Conservation (phyloP, 2,113 vertebrate species). For the Symphodus melops region DNA sequence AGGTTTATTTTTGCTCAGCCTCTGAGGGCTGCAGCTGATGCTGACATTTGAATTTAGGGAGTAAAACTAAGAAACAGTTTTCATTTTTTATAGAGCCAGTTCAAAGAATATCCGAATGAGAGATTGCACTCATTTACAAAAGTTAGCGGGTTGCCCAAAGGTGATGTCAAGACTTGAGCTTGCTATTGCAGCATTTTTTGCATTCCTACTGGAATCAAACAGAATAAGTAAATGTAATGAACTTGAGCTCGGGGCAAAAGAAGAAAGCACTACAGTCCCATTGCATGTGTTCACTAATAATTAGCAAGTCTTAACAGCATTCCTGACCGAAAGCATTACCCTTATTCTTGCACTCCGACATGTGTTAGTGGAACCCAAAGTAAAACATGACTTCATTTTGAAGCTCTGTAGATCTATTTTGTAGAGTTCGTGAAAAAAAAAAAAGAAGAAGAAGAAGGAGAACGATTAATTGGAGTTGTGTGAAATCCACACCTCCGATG, state of each 20-base stretch:
- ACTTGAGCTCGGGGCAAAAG: neutral
- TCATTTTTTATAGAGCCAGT: neutral
- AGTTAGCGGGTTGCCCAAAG: neutral
- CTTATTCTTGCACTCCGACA: conserved; percentile 35
- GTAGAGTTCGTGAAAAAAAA: neutral
- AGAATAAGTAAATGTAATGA: neutral
- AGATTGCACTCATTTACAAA: neutral
- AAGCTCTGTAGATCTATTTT: neutral
- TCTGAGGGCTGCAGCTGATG: neutral
- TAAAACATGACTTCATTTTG: conserved; percentile 23
- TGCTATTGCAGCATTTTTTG: neutral
- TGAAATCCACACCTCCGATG: conserved; percentile 16
- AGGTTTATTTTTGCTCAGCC: neutral
- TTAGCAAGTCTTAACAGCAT: conserved; percentile 21
- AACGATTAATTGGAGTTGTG: neutral
- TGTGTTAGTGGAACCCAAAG: conserved; percentile 32
- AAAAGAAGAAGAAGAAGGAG: too few species aligned
- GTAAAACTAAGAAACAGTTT: neutral
- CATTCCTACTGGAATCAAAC: neutral
- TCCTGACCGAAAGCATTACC: conserved; percentile 33
- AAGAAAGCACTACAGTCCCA: neutral
- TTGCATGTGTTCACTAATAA: conserved; percentile 3
- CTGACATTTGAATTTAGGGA: neutral
- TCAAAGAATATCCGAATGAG: neutral
- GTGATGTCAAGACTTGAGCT: neutral